phyloP scores from a whole-genome alignment of 2,113 vertebrate genomes.

The Podiceps cristatus region DNA sequence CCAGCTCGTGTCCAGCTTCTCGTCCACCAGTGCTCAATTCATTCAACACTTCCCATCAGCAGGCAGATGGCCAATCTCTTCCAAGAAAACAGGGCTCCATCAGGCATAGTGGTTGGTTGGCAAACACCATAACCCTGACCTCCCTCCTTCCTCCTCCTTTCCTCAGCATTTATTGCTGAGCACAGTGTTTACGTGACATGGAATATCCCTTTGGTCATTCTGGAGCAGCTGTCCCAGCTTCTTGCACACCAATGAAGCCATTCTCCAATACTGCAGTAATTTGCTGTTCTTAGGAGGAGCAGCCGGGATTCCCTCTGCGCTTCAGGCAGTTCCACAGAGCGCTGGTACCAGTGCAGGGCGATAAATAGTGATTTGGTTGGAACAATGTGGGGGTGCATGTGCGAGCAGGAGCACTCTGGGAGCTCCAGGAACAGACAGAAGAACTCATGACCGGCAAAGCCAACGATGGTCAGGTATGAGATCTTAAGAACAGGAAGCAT shows the following conservation, averaged over 20 bases:
- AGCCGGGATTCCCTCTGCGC: fast-evolving
- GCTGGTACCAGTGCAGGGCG: not conserved
- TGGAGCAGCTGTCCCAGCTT: not conserved
- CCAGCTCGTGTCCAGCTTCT: too few species aligned
- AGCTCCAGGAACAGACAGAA: not conserved
- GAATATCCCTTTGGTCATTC: not conserved
- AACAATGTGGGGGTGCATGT: fast-evolving
- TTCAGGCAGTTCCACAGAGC: fast-evolving
- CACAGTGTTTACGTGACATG: fast-evolving
- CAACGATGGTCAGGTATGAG: not conserved
- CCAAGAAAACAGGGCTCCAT: not conserved
- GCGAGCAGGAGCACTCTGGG: not conserved
- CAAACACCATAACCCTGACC: fast-evolving
- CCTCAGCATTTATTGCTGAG: not conserved
- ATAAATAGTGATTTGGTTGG: not conserved
- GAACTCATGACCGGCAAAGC: not conserved
- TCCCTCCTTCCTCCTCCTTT: not conserved
- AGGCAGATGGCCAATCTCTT: fast-evolving
- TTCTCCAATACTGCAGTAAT: not conserved
- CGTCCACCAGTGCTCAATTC: not conserved
- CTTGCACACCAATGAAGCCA: fast-evolving
- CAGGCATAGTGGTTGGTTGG: fast-evolving
- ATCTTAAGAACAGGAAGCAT: not conserved
- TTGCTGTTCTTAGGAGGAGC: not conserved
- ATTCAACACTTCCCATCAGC: not conserved